Percentiles rank a stretch among this genome's conserved stretches.
These are phyloP conservation scores for Acleris sparsana DNA, from an alignment of 2,888 invertebrate genomes.

Conservation along the genomic window DNA sequence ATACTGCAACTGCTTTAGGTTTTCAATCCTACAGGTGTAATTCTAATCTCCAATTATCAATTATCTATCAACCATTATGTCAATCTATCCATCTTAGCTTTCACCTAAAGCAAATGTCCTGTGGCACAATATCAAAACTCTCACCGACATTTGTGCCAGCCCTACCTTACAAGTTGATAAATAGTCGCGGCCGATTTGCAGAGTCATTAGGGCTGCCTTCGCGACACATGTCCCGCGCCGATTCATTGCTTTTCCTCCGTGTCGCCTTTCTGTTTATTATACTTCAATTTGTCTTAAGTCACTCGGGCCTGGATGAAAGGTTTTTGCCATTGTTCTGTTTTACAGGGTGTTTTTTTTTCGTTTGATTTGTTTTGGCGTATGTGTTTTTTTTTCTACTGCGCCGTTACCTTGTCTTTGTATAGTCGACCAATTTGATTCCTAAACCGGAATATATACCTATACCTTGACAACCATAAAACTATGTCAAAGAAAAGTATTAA, in stretches of 20 bases:
- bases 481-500: no score
- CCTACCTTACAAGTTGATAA: conserved; percentile 37
- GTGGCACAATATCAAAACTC: conserved; percentile 6
- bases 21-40: no score
- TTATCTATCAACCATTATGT: no score
- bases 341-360: background rate
- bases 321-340: conserved; percentile 27
- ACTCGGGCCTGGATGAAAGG: conserved; percentile 21
- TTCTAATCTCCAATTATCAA: no score
- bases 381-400: no score
- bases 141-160: conserved; percentile 14
- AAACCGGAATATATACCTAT: no score
- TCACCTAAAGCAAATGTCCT: background rate
- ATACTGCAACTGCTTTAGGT: no score
- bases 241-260: conserved; percentile 31
- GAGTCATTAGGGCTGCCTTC: conserved; percentile 39
- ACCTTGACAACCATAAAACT: no score
- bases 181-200: conserved; percentile 38
- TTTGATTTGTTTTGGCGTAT: no score
- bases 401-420: no score
- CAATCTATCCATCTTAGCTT: no score
- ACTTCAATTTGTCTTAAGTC: conserved; percentile 37
- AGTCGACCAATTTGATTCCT: no score
- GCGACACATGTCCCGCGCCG: conserved; percentile 37
- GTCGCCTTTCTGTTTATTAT: conserved; percentile 34